Conservation (phyloP, 2,888 invertebrate species). For the Thumatha senex region DNA sequence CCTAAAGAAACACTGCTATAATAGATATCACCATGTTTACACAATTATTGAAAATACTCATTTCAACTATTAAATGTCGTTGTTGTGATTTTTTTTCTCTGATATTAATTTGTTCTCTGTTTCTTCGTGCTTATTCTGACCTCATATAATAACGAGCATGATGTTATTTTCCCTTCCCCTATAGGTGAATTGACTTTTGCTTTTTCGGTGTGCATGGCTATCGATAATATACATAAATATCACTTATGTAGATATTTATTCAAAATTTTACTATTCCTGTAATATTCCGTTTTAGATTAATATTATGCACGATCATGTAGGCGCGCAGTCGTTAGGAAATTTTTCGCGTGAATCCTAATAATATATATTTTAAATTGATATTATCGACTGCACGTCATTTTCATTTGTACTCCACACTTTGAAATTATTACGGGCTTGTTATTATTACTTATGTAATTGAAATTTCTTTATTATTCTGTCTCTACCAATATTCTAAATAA, state of each 20-base stretch:
- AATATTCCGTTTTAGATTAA: slow-evolving; percentile 50
- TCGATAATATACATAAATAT: slow-evolving; percentile 54
- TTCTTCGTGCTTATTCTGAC: slow-evolving; percentile 60
- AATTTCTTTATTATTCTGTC: neutral
- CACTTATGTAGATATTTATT: slow-evolving; percentile 51
- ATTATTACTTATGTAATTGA: slow-evolving; percentile 20
- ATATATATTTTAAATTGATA: slow-evolving; percentile 12
- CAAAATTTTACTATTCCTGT: slow-evolving; percentile 54
- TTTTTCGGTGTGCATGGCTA: slow-evolving; percentile 79
- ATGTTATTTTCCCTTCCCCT: slow-evolving; percentile 46
- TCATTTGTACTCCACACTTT: slow-evolving; percentile 73
- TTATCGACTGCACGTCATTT: slow-evolving; percentile 69
- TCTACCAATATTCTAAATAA: too few relatives aligned
- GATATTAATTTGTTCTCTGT: slow-evolving; percentile 53
- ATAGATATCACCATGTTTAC: slow-evolving; percentile 43
- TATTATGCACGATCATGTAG: slow-evolving; percentile 67
- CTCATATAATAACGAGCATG: slow-evolving; percentile 78
- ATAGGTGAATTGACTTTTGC: slow-evolving; percentile 53
- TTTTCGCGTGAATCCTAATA: slow-evolving; percentile 23
- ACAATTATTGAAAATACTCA: slow-evolving; percentile 39
- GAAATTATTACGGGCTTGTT: slow-evolving; percentile 42
- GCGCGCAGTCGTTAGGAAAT: slow-evolving; percentile 66
- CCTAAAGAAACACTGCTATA: slow-evolving; percentile 41
- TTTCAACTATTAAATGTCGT: slow-evolving; percentile 41
- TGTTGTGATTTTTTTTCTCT: slow-evolving; percentile 56